These are phyloP conservation scores for Cyclura pinguis DNA, from an alignment of 2,797 vertebrate species.

Conservation along the genomic window DNA sequence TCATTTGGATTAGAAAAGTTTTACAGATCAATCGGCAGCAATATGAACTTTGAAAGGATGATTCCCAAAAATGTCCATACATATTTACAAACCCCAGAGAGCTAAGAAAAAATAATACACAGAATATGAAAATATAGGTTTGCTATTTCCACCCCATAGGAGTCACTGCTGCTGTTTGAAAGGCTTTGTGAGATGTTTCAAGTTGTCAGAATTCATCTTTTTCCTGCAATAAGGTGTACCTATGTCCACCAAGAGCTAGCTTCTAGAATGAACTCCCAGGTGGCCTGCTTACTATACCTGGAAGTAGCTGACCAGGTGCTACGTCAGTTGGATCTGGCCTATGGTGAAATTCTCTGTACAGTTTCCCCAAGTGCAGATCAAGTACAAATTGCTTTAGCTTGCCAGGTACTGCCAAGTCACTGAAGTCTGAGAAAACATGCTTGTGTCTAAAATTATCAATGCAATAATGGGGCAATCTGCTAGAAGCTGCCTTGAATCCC, in stretches of 20 bases:
- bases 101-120: conserved; percentile 94
- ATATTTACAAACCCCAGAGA: conserved; percentile 93
- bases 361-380: conserved; percentile 97
- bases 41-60: conserved; percentile 78
- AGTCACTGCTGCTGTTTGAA: conserved; percentile 81
- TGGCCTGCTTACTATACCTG: conserved; percentile 91
- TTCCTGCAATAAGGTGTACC: conserved; percentile 97
- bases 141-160: conserved; percentile 86
- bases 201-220: conserved; percentile 97
- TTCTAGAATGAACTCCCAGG: conserved; percentile 99
- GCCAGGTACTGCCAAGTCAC: conserved; percentile 74
- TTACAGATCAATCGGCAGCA: conserved; percentile 78
- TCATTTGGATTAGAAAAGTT: conserved; percentile 79
- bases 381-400: conserved; percentile 96
- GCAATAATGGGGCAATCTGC: too few relatives aligned
- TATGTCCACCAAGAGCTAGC: conserved; percentile 96
- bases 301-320: conserved; percentile 89
- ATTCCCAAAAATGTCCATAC: conserved; percentile 87
- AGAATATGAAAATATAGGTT: conserved; percentile 99
- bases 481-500: too few relatives aligned
- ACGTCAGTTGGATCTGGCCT: conserved; percentile 97
- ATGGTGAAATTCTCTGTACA: conserved; percentile 98
- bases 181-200: conserved; percentile 85
- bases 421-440: too few relatives aligned
- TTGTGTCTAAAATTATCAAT: too few relatives aligned